Base-by-base conservation (phyloP, 2,113 vertebrate species). In the Seriola quinqueradiata region DNA sequence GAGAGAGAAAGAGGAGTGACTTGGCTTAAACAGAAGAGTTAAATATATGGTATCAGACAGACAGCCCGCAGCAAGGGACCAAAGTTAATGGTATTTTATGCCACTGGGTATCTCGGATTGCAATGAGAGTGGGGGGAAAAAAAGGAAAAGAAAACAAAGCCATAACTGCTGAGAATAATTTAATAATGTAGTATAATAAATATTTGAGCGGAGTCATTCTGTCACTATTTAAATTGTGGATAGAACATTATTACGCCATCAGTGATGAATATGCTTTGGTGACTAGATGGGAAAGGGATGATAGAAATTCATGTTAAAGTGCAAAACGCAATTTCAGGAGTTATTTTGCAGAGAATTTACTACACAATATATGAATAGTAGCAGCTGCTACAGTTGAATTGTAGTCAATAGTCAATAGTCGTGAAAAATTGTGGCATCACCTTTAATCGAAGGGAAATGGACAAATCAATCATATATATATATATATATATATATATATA, bases 141-240 rank as follows among this genome's bases (percentile, higher is more conserved):
- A 74, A 80, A 23, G 70, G 48, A 80, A 83, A 87, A 59, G 52
- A 89, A 90, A 92, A 87, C 85, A 91, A 90, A 89, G 80, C 79
- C 14, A 52, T 87, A 84, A 87, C 73, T 75, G 73, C 73, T 68
- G 66, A 77, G 81, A 77, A 83, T 92, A 89, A 92, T 92, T 90
- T 84, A 86, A 92, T 92, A 83, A 88, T 88, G 76, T 63, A 60
- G 77, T 40, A 85, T 87, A 79, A 92, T 92, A 92, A 92, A 92
- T 92, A 87, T 92, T 82, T 71, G 72, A 86, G 72, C 66, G 64
- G 72, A 90, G 82, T 87, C 76, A 75, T 67, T 92, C 87, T 81
- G 90, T 90, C 84, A 83, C 69, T 80, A 75, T 88, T 89, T 77
- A 76, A 88, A 84, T 70, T 71, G 83, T 40, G 59, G 72, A 87